Evolutionary conservation across 2,888 invertebrate genomes (phyloP).

Genomic region (Graphium colonna): DNA sequence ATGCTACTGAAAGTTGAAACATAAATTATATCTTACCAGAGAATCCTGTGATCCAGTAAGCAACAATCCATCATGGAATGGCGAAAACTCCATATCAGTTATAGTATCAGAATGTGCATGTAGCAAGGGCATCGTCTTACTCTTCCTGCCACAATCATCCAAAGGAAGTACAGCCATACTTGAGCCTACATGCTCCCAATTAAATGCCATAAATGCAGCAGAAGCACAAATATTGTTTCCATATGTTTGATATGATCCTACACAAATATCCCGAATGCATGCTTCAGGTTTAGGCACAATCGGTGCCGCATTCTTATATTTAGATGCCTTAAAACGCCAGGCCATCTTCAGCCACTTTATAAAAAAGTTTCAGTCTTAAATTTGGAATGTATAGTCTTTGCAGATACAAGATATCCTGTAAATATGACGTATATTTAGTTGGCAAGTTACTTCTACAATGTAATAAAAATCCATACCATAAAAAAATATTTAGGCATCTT

Average conservation of each 20-base stretch:
- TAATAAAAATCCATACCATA: no score
- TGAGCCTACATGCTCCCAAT: conserved; percentile 95
- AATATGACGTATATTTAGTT: conserved; percentile 26
- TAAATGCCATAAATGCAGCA: conserved; percentile 96
- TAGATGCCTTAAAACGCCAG: conserved; percentile 98
- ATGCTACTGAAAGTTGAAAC: conserved; percentile 22
- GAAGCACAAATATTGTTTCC: conserved; percentile 97
- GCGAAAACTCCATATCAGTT: conserved; percentile 96
- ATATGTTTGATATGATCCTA: conserved; percentile 95
- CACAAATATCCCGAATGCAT: conserved; percentile 92
- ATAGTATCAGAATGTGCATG: conserved; percentile 94
- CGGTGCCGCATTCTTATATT: conserved; percentile 98
- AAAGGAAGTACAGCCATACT: conserved; percentile 93
- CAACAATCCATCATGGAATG: conserved; percentile 95
- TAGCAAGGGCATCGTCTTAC: conserved; percentile 91
- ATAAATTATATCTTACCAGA: conserved; percentile 74
- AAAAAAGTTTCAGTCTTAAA: conserved; percentile 65
- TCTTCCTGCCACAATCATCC: conserved; percentile 93
- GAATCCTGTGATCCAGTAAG: conserved; percentile 95
- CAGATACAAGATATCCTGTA: conserved; percentile 44
- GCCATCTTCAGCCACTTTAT: conserved; percentile 83
- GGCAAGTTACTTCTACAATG: neutral
- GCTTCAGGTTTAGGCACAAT: conserved; percentile 97
- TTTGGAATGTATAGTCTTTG: conserved; percentile 64
- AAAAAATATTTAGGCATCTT: no score